phyloP scores from a whole-genome alignment of 2,113 vertebrate genomes.

The Syngnathus typhle region DNA sequence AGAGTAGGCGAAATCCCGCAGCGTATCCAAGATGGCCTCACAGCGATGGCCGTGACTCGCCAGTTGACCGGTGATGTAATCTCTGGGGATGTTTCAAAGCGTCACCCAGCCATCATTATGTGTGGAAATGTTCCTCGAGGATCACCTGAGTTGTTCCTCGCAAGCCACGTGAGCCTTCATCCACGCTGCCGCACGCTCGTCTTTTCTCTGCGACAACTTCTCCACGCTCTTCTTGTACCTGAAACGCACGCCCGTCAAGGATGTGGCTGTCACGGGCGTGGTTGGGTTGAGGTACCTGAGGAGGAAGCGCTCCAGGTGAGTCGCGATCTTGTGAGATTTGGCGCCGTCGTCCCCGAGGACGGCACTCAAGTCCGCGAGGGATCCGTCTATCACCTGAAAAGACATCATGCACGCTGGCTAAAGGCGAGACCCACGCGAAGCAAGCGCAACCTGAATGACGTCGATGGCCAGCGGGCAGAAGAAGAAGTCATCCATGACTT shows the following conservation, averaged over 20 bases:
- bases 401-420: background rate
- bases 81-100: conserved; percentile 26
- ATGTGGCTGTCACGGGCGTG: background rate
- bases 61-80: conserved; percentile 26
- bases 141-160: conserved; percentile 80
- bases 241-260: conserved; percentile 19
- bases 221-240: conserved; percentile 77
- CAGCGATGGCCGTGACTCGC: conserved; percentile 21
- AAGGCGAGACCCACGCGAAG: too few species aligned
- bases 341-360: conserved; percentile 45
- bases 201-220: conserved; percentile 70
- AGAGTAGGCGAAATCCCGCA: conserved; percentile 63
- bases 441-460: conserved; percentile 74
- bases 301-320: conserved; percentile 70
- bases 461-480: conserved; percentile 81
- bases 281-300: conserved; percentile 60
- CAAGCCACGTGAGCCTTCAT: conserved; percentile 79
- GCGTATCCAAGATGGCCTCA: conserved; percentile 58
- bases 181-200: conserved; percentile 58
- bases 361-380: conserved; percentile 53
- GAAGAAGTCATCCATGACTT: conserved; percentile 66
- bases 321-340: conserved; percentile 47
- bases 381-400: conserved; percentile 66
- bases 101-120: too few species aligned
- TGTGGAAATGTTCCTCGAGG: too few species aligned